Base-by-base conservation (phyloP, 2,888 invertebrate species). In the Archaeoteleia sp. region DNA sequence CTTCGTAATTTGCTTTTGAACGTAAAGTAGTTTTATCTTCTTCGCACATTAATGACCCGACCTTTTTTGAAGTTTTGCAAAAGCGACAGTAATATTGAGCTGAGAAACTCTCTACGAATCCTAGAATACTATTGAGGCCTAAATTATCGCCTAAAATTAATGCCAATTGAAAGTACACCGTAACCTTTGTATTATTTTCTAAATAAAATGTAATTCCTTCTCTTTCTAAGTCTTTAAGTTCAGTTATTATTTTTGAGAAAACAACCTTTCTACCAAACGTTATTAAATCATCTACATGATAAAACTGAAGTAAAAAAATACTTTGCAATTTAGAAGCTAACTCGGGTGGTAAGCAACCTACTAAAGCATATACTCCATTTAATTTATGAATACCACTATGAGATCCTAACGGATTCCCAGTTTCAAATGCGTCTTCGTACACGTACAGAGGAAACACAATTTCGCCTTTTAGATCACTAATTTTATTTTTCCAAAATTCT, bases 91-190 rank as follows among this genome's bases (percentile, higher is more conserved):
- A 57, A 12, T 32, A 57, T 9, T 57, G 27, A 0, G 61, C 49
- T 20, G 25, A 12, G 9, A 70, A 70, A 35, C 57, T 55, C 34
- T 61, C 62, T 7, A 37, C 39, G 15, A 53, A 70, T 2, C 58
- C 66, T 3, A 54, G 15, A 8, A 62, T 8, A 9, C 39, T 9
- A 40, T 70, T 70, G 2, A 30, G 23, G 5, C 65, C 61, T 12
- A 67, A 42, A 37, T 67, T 65, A 30, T 67, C 69, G 10, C 66
- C 61, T 27, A 66, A 20, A 5, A 66, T 14, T n/a, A 46, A 43
- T 12, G 49, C 10, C n/a, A 65, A 17, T 4, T 49, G 45, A 14
- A 55, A 55, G 1, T 32, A 45, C 3, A 55, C 3, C 32, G 20
- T 45, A 3, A 46, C n/a, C n/a, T 10, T 15, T n/a, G 27, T 29